These are phyloP conservation scores for Spatulosminthurus flaviceps DNA, from an alignment of 2,888 invertebrate genomes.

Conservation along the genomic window DNA sequence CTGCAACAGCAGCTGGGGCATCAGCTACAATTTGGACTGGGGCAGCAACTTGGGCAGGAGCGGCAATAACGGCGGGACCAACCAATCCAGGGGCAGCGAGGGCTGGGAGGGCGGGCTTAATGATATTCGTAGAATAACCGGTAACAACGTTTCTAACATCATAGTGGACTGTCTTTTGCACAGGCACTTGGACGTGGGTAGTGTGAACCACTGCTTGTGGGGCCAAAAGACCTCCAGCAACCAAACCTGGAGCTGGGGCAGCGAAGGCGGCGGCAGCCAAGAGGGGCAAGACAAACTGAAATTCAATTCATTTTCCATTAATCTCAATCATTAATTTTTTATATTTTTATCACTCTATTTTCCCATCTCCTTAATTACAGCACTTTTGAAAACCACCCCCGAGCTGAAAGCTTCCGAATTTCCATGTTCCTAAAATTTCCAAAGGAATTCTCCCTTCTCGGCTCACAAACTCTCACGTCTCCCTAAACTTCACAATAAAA, in stretches of 20 bases:
- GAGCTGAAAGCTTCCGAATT: not conserved
- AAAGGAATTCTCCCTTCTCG: not conserved
- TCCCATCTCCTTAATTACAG: too few relatives aligned
- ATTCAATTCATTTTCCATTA: not conserved
- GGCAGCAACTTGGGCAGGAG: conserved; percentile 39
- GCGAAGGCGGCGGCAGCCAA: conserved; percentile 56
- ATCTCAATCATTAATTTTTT: too few relatives aligned
- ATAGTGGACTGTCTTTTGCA: conserved; percentile 64
- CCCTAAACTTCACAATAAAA: not conserved
- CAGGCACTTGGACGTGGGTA: conserved; percentile 54
- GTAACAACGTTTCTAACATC: conserved; percentile 65
- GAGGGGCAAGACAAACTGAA: conserved; percentile 56
- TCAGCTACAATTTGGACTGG: conserved; percentile 11
- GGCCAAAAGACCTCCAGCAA: conserved; percentile 1
- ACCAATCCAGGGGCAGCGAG: conserved; percentile 49
- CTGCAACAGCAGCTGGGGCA: conserved; percentile 48
- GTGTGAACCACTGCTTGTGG: conserved; percentile 24
- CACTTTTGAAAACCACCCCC: not conserved
- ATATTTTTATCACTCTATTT: too few relatives aligned
- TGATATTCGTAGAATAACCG: conserved; percentile 65
- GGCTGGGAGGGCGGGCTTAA: conserved; percentile 65
- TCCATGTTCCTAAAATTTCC: not conserved
- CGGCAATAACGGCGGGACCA: conserved; percentile 29
- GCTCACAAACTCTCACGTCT: not conserved
- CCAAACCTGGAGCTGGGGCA: conserved; percentile 18